These are phyloP conservation scores for Alsophila aescularia DNA, from an alignment of 2,888 invertebrate species.

Conservation along the genomic window DNA sequence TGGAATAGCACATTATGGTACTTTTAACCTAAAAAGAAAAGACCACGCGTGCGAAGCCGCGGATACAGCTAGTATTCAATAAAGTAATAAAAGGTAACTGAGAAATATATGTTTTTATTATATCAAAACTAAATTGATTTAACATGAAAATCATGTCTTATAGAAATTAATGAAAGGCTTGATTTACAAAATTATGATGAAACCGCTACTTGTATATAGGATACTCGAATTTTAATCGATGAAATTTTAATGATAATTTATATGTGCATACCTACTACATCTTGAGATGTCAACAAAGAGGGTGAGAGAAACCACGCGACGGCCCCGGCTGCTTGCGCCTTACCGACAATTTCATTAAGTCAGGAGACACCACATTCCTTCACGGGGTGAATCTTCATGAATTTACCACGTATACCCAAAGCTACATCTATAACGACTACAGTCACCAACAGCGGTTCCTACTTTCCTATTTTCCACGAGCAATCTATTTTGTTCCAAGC, in stretches of 20 bases:
- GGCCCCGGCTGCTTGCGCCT: background rate
- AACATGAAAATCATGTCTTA: no score
- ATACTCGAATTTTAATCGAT: background rate
- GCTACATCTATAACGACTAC: background rate
- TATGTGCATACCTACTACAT: slow-evolving; percentile 4
- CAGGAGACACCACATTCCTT: slow-evolving; percentile 39
- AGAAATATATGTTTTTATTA: no score
- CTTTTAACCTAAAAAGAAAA: no score
- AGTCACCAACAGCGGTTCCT: background rate
- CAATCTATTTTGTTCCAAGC: slow-evolving; percentile 2
- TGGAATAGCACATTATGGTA: no score
- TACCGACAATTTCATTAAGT: slow-evolving; percentile 50
- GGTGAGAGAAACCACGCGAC: slow-evolving; percentile 17
- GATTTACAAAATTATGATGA: no score
- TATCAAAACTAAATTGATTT: no score
- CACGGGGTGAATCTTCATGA: slow-evolving; percentile 30
- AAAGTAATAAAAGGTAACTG: no score
- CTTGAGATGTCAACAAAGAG: slow-evolving; percentile 10
- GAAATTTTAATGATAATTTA: no score
- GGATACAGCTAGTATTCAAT: no score
- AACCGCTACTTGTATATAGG: no score
- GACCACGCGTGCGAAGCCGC: no score
- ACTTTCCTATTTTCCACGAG: background rate
- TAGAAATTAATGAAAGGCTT: no score
- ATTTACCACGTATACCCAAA: slow-evolving; percentile 19